These are phyloP conservation scores for Penaeus indicus DNA, from an alignment of 1,140 invertebrate genomes.

Conservation along the genomic window DNA sequence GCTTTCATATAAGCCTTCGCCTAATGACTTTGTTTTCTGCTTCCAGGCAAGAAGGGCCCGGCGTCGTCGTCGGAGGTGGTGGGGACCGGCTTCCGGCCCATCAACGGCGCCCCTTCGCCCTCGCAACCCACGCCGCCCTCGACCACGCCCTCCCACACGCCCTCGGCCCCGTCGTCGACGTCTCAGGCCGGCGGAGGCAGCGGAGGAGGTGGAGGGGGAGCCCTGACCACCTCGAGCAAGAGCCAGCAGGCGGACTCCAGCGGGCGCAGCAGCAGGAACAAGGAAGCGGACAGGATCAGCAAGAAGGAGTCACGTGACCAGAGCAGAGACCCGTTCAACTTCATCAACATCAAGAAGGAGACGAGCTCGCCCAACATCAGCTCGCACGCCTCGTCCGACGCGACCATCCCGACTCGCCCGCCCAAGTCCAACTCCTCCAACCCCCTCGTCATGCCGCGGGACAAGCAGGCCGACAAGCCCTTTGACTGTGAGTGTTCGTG, in stretches of 20 bases:
- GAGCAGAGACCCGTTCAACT: conserved; percentile 33
- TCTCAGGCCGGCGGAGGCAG: conserved; percentile 31
- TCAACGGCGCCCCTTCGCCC: conserved; percentile 42
- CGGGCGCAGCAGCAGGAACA: conserved; percentile 7
- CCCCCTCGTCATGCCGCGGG: conserved; percentile 32
- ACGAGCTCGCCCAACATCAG: conserved; percentile 8
- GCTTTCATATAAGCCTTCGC: background rate
- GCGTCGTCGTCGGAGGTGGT: conserved; percentile 10
- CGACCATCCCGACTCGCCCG: background rate
- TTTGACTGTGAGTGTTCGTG: conserved; percentile 40
- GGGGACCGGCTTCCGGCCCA: conserved; percentile 24
- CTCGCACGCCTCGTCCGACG: background rate
- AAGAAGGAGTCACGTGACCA: conserved; percentile 18
- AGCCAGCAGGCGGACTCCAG: conserved; percentile 13
- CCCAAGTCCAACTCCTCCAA: conserved; percentile 7
- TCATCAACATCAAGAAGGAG: conserved; percentile 33
- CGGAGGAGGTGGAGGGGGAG: conserved; percentile 11
- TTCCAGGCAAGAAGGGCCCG: conserved; percentile 39
- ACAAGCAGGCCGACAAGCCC: conserved; percentile 32
- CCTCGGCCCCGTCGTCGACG: background rate
- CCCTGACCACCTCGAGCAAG: background rate
- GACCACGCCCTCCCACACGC: background rate
- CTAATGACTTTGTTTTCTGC: background rate
- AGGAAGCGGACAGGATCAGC: background rate
- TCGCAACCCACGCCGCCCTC: conserved; percentile 7